Conservation (phyloP, 2,888 invertebrate species). For the Euspilapteryx auroguttella region DNA sequence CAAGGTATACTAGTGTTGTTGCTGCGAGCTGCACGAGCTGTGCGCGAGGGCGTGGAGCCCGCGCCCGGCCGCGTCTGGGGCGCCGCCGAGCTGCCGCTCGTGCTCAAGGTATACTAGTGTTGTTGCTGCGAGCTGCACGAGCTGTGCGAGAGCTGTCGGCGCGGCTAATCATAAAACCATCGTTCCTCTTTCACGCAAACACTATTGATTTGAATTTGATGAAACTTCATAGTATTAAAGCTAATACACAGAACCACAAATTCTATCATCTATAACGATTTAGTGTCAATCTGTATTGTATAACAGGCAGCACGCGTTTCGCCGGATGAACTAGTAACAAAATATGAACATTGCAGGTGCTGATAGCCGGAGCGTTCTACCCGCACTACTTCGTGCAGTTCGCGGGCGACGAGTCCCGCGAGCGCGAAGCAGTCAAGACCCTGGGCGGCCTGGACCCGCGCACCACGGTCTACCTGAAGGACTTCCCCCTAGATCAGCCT, state of each 20-base stretch:
- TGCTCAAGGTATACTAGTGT: too few species aligned
- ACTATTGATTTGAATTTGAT: neutral
- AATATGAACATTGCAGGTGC: too few species aligned
- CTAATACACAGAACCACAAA: neutral
- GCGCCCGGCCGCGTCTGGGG: too few species aligned
- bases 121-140: too few species aligned
- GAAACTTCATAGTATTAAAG: neutral
- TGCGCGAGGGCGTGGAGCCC: too few species aligned
- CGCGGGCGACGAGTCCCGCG: constrained; percentile 57
- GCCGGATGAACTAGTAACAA: too few species aligned
- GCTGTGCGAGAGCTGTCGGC: too few species aligned
- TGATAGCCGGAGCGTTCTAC: constrained; percentile 89
- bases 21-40: too few species aligned
- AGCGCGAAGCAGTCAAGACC: constrained; percentile 65
- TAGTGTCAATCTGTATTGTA: neutral
- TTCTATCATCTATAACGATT: neutral
- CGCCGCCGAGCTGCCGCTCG: too few species aligned
- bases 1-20: too few species aligned
- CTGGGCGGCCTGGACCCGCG: constrained; percentile 77
- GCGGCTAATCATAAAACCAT: too few species aligned
- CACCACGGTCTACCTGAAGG: constrained; percentile 62
- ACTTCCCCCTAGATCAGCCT: constrained; percentile 66
- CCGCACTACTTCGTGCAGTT: constrained; percentile 81
- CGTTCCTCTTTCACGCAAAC: too few species aligned
- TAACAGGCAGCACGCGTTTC: neutral